phyloP scores from a whole-genome alignment of 2,797 vertebrate species.

The Monodelphis domestica region DNA sequence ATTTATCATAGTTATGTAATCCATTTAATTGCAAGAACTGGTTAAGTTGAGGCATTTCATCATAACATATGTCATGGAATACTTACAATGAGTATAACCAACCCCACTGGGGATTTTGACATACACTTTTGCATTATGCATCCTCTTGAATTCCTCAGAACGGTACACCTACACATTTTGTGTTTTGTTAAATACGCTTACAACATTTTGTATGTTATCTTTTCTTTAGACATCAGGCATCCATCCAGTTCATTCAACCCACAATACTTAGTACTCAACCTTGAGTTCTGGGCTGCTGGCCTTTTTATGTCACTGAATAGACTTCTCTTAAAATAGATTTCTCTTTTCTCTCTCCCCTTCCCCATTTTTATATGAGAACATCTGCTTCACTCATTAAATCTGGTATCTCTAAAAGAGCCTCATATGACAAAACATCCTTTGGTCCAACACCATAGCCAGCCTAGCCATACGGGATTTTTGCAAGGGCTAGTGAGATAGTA shows the following conservation, averaged over 20 bases:
- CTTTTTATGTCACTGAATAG: neutral
- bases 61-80: accelerated
- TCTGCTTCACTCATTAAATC: neutral
- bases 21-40: neutral
- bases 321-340: neutral
- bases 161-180: accelerated
- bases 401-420: neutral
- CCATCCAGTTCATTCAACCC: neutral
- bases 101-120: neutral
- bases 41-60: neutral
- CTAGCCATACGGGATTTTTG: neutral
- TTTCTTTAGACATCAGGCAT: neutral
- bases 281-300: neutral
- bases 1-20: too few relatives aligned
- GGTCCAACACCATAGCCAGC: neutral
- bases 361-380: neutral
- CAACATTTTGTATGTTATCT: neutral
- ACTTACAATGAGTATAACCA: too few relatives aligned
- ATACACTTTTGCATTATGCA: neutral
- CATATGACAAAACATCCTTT: neutral
- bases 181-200: too few relatives aligned
- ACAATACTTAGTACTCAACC: neutral
- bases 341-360: neutral
- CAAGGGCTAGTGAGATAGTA: neutral
- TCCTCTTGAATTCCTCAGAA: too few relatives aligned